These are phyloP conservation scores for Coracopsis vasa DNA, from an alignment of 2,113 vertebrate genomes.

Conservation along the genomic window DNA sequence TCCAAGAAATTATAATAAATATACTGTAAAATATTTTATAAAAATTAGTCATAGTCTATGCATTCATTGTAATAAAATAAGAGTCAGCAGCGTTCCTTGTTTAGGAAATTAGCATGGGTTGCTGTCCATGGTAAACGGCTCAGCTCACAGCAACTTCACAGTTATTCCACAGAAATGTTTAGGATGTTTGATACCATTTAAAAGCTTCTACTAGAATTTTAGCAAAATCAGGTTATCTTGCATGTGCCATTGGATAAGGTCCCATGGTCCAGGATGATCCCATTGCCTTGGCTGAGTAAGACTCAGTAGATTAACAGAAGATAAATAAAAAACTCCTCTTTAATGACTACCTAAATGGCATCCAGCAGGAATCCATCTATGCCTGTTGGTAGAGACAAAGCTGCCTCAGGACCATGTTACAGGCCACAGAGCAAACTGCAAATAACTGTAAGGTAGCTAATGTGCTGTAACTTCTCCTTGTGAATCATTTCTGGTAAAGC, in stretches of 20 bases:
- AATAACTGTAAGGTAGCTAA: not conserved
- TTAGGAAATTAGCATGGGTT: not conserved
- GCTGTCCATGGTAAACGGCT: rapidly evolving
- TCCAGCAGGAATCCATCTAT: not conserved
- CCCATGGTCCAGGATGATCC: not conserved
- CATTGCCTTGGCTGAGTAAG: not conserved
- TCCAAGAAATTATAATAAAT: not conserved
- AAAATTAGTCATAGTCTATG: not conserved
- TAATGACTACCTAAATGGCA: not conserved
- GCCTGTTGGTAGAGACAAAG: not conserved
- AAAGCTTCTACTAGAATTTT: not conserved
- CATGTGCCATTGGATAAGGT: not conserved
- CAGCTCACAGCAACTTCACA: not conserved
- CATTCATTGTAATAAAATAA: not conserved
- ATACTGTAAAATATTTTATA: not conserved
- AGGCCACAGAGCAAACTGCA: not conserved
- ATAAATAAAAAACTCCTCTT: not conserved
- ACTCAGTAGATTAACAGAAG: not conserved
- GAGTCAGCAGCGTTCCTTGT: not conserved
- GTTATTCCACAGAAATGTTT: not conserved
- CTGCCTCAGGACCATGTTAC: not conserved
- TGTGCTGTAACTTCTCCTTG: not conserved
- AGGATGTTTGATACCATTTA: not conserved
- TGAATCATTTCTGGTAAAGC: not conserved
- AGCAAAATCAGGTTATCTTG: not conserved